Evolutionary conservation across 2,113 vertebrate species (phyloP).

Genomic region (Lichenostomus cassidix): DNA sequence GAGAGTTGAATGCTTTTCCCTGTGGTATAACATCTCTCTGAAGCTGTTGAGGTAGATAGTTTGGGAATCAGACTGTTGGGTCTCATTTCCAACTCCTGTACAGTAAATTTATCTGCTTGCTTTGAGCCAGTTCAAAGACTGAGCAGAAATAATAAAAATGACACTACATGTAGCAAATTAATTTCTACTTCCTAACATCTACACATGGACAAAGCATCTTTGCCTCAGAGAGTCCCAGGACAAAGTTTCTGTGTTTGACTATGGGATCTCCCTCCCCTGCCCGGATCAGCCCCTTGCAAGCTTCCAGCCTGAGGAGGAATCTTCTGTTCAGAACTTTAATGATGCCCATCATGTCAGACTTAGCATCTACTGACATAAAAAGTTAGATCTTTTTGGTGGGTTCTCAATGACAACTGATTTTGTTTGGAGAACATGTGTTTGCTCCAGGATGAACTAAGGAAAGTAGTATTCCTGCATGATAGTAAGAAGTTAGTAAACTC

Average conservation of each 20-base stretch:
- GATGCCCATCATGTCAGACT: background rate
- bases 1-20: background rate
- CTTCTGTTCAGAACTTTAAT: background rate
- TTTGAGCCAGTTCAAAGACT: background rate
- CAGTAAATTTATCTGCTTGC: background rate
- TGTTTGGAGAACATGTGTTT: background rate
- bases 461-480: background rate
- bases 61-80: background rate
- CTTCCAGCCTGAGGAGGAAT: rapidly evolving
- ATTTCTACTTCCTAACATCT: background rate
- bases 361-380: background rate
- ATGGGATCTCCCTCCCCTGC: background rate
- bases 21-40: background rate
- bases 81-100: background rate
- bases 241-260: background rate
- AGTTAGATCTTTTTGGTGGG: background rate
- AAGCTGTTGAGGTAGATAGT: background rate
- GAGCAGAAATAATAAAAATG: background rate
- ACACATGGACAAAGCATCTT: background rate
- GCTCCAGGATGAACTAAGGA: background rate
- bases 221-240: background rate
- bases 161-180: background rate
- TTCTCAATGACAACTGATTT: background rate
- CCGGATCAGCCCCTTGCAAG: background rate
- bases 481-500: background rate